A percentile compares a stretch with the other conserved stretches of the same genome.
These are phyloP conservation scores for Pocillopora verrucosa DNA, from an alignment of 64 coral and sea anemone species.

Conservation along the genomic window DNA sequence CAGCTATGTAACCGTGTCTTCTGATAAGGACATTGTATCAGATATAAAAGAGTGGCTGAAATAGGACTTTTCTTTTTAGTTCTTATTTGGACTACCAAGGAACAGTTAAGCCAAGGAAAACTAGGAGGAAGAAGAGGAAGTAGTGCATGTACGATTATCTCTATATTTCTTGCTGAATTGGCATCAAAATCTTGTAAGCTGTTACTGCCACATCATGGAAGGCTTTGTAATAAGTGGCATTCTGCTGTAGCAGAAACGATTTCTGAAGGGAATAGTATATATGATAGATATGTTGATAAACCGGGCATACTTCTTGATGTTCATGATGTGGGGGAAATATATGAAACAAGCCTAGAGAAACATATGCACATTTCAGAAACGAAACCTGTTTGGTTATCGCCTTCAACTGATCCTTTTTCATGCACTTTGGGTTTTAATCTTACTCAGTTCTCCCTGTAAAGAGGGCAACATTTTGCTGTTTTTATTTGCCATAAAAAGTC, in stretches of 20 bases:
- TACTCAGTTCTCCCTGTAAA: neutral
- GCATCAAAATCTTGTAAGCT: neutral
- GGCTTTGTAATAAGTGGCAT: constrained; percentile 7
- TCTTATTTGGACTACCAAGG: constrained; percentile 18
- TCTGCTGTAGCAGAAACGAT: constrained; percentile 5
- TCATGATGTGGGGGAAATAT: neutral
- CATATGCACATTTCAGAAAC: constrained; percentile 12
- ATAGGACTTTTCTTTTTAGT: constrained; percentile 3
- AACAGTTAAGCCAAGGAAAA: constrained; percentile 21
- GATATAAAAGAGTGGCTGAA: neutral
- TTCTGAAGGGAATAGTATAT: constrained; percentile 2
- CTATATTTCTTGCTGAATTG: neutral
- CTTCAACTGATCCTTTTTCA: constrained; percentile 4
- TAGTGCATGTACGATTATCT: neutral
- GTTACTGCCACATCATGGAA: constrained; percentile 5
- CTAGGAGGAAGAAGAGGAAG: constrained; percentile 4
- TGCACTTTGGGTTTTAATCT: constrained; percentile 18
- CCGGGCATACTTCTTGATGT: neutral
- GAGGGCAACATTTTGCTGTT: constrained; percentile 4
- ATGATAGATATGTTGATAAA: constrained; percentile 3
- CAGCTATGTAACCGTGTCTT: neutral
- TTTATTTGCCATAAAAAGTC: neutral
- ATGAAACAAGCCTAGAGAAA: neutral
- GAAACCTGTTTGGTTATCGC: constrained; percentile 12
- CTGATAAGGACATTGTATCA: neutral